A percentile compares a stretch with the other conserved stretches of the same genome.
phyloP scores from a whole-genome alignment of 2,888 invertebrate species.

The Drosophila lacicola region DNA sequence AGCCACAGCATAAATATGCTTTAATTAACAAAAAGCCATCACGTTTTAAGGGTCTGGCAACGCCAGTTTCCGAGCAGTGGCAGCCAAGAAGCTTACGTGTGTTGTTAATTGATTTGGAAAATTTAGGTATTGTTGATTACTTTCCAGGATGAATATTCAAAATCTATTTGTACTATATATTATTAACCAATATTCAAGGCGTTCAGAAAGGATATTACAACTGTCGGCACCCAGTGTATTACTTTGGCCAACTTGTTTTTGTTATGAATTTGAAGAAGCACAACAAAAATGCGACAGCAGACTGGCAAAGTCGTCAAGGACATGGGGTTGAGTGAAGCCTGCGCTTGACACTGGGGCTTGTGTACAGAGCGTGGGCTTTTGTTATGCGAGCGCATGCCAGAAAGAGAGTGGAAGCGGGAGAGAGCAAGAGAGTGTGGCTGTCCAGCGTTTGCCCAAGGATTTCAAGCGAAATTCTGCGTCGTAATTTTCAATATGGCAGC shows the following conservation, averaged over 20 bases:
- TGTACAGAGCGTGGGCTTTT: conserved; percentile 38
- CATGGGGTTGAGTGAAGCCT: conserved; percentile 25
- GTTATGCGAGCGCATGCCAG: conserved; percentile 45
- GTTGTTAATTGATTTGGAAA: conserved; percentile 1
- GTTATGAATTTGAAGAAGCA: conserved; percentile 79
- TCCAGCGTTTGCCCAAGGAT: conserved; percentile 50
- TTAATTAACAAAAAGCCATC: conserved; percentile 38
- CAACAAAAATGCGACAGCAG: conserved; percentile 73
- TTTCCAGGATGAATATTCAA: no score
- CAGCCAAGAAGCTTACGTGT: neutral
- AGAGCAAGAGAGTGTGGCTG: neutral
- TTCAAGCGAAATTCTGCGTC: conserved; percentile 64
- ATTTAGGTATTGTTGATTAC: neutral
- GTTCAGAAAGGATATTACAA: conserved; percentile 6
- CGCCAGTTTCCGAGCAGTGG: neutral
- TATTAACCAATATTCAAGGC: no score
- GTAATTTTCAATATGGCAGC: conserved; percentile 69
- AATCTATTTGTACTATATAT: no score
- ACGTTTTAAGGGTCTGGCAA: conserved; percentile 23
- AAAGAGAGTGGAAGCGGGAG: neutral
- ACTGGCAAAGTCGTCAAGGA: conserved; percentile 50
- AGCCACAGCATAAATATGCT: conserved; percentile 45
- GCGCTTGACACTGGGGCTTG: conserved; percentile 22
- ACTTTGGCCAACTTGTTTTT: conserved; percentile 52
- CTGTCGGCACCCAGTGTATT: neutral